Base-by-base conservation (phyloP, 1,140 invertebrate genomes). In the Conus betulinus region DNA sequence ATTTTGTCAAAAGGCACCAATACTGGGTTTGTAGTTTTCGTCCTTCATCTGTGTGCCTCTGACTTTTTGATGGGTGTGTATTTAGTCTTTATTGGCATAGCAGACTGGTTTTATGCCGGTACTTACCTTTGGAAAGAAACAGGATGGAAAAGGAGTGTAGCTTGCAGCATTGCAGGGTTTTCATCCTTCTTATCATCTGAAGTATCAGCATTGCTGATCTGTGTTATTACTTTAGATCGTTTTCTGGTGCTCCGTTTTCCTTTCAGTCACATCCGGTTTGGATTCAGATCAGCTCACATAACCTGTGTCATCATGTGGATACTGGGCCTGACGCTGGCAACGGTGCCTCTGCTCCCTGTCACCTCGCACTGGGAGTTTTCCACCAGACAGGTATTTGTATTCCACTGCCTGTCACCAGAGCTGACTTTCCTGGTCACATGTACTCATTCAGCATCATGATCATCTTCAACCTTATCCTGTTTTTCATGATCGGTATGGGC, bases 11-110 rank as follows among this genome's bases (percentile, higher is more conserved):
- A 39, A 51, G 6, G 2, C 3, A 51, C 11, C 78, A 81, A 81
- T 3, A 52, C 78, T n/a, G 76, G 53, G n/a, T 84, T 89, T 51
- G 87, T 84, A 7, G 63, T 90, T 7, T 91, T 91, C 20, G 87
- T 92, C 39, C 78, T 89, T 11, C 92, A 93, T 88, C 85, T 93
- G 25, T 88, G 89, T 52, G 20, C 91, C n/a, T 90, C 92, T 63
- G 93, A 93, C 83, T 89, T 93, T 25, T 67, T 92, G 25, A 93
- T 93, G 93, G 93, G 93, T 13, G n/a, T 93, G 20, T 93, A 93
- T 79, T 57, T 93, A 76, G 53, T 90, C 5, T 89, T 93, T 15
- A 92, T 93, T 52, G 92, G 90, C 15, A 55, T 89, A 8, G 91
- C 90, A 13, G 93, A 93, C 81, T 63, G 82, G 15, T 25, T 85